Percentiles rank a stretch among this genome's conserved stretches.
Conservation (phyloP, 2,888 invertebrate genomes). For the Stenolophus ochropezus region DNA sequence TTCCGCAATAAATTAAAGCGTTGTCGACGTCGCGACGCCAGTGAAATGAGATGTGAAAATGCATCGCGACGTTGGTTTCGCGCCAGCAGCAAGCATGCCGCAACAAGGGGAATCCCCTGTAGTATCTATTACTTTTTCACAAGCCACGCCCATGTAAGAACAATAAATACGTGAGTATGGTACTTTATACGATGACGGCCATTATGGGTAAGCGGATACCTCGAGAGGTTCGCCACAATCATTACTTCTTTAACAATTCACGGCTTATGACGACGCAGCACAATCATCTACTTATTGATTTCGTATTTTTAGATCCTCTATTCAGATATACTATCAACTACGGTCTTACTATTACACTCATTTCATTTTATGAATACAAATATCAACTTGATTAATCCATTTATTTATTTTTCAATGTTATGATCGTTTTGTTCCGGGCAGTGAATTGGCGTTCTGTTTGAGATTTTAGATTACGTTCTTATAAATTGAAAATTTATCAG, state of each 20-base stretch:
- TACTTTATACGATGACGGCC: conserved; percentile 47
- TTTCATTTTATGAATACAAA: too few relatives aligned
- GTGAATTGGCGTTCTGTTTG: too few relatives aligned
- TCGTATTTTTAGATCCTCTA: conserved; percentile 9
- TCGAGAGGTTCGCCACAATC: conserved; percentile 20
- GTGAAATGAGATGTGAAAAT: conserved; percentile 40
- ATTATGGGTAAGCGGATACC: conserved; percentile 29
- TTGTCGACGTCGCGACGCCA: background rate
- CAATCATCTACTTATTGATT: conserved; percentile 13
- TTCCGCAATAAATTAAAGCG: conserved; percentile 9
- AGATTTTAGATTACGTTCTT: too few relatives aligned
- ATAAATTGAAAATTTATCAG: too few relatives aligned
- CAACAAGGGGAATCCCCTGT: conserved; percentile 3
- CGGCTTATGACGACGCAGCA: conserved; percentile 31
- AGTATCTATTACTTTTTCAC: conserved; percentile 45
- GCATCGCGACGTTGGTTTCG: conserved; percentile 8
- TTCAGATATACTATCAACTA: background rate
- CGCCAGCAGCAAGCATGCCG: background rate
- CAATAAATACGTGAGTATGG: conserved; percentile 53
- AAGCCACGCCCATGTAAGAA: conserved; percentile 30
- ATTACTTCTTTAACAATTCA: conserved; percentile 53
- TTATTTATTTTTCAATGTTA: too few relatives aligned
- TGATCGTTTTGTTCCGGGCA: too few relatives aligned
- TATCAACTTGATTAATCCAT: too few relatives aligned
- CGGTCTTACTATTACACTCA: too few relatives aligned